Conservation (phyloP, 2,888 invertebrate species). For the Nomada ruficornis region DNA sequence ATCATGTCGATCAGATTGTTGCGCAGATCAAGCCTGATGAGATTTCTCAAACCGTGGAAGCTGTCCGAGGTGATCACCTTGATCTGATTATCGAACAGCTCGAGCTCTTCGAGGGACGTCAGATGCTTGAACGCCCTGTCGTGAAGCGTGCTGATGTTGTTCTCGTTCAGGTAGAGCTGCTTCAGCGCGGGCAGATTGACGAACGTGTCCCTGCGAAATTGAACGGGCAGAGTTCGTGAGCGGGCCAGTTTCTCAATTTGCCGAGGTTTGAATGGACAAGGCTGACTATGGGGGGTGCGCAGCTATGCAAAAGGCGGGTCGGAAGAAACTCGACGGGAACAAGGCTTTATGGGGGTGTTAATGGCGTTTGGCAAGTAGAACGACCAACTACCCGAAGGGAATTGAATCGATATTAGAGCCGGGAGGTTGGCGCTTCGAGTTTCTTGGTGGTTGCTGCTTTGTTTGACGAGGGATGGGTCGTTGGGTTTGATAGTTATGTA, state of each 20-base stretch:
- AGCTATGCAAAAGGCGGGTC: constrained; percentile 23
- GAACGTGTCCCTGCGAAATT: constrained; percentile 87
- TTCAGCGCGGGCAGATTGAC: constrained; percentile 89
- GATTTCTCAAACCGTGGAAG: constrained; percentile 90
- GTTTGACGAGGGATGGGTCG: background rate
- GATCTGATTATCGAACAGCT: constrained; percentile 92
- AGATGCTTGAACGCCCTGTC: constrained; percentile 92
- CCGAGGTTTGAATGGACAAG: no score
- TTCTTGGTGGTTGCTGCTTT: background rate
- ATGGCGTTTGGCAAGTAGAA: constrained; percentile 42
- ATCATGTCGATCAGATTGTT: constrained; percentile 91
- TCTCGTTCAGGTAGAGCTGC: constrained; percentile 92
- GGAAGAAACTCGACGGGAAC: constrained; percentile 24
- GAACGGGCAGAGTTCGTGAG: background rate
- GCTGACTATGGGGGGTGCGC: no score
- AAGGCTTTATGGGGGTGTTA: constrained; percentile 47
- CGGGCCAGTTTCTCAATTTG: no score
- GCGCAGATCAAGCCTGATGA: constrained; percentile 90
- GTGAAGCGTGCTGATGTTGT: constrained; percentile 93
- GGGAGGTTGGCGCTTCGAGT: background rate
- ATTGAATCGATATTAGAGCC: constrained; percentile 42
- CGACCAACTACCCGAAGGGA: constrained; percentile 23
- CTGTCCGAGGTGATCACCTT: constrained; percentile 90
- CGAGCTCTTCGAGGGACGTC: constrained; percentile 91
- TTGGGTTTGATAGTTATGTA: background rate